phyloP scores from a whole-genome alignment of 2,113 vertebrate species.

The Rana temporaria region DNA sequence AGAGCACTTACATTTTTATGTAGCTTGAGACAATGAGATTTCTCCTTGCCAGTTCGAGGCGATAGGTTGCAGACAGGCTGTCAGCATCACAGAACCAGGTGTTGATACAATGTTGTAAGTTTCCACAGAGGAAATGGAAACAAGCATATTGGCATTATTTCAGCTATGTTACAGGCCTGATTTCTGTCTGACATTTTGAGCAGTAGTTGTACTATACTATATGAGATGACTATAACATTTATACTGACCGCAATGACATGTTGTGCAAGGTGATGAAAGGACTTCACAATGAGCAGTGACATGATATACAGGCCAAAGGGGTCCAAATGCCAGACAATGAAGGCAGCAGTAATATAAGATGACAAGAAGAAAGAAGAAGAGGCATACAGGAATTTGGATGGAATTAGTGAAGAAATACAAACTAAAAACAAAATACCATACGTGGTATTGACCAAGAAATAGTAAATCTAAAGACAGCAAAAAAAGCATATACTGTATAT shows the following conservation, averaged over 20 bases:
- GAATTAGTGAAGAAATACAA: no score
- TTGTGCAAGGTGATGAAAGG: neutral
- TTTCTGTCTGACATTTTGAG: neutral
- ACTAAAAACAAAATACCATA: no score
- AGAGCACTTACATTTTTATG: neutral
- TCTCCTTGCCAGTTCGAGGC: neutral
- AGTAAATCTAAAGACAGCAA: no score
- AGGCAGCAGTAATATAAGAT: neutral
- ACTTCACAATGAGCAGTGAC: constrained; percentile 23
- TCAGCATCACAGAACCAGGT: neutral
- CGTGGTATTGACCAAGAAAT: no score
- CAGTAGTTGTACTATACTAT: neutral
- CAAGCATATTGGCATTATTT: neutral
- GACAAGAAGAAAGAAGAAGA: neutral
- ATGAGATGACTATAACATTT: neutral
- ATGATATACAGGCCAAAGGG: neutral
- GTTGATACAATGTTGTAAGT: neutral
- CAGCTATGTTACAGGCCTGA: neutral
- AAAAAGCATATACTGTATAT: no score
- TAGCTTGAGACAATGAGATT: neutral
- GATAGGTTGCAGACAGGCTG: neutral
- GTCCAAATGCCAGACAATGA: neutral
- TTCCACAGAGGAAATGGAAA: neutral
- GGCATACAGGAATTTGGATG: neutral
- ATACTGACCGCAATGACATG: constrained; percentile 4